Conservation (phyloP, 2,797 vertebrate genomes). For the Simalia tracyae region DNA sequence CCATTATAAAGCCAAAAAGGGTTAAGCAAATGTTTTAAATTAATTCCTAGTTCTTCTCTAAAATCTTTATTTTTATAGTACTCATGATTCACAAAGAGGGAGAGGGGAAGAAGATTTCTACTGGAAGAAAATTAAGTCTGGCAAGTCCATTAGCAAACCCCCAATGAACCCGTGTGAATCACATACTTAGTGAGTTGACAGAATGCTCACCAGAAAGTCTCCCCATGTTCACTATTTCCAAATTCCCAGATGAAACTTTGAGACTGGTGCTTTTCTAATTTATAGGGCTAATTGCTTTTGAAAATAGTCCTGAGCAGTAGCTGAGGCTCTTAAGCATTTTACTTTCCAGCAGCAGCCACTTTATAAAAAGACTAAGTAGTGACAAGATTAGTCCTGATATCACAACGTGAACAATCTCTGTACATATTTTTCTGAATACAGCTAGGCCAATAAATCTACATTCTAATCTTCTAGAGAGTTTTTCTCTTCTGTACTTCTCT, state of each 20-base stretch:
- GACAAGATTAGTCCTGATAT: background rate
- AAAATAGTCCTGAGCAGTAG: slow-evolving; percentile 22
- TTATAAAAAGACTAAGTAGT: slow-evolving; percentile 15
- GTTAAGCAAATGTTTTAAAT: background rate
- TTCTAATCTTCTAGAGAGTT: slow-evolving; percentile 2
- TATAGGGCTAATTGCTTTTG: slow-evolving; percentile 49
- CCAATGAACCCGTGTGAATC: background rate
- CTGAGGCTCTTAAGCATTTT: slow-evolving; percentile 47
- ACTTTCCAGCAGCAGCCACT: slow-evolving; percentile 53
- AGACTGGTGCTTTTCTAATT: slow-evolving; percentile 22
- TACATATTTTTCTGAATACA: background rate
- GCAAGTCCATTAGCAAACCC: background rate
- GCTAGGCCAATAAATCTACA: background rate
- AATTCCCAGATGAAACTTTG: slow-evolving; percentile 26
- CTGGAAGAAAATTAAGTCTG: fast-evolving
- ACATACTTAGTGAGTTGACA: background rate
- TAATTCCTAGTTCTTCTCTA: background rate
- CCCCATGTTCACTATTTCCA: background rate
- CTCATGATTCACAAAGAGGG: background rate
- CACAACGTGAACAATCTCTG: background rate
- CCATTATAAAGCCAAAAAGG: background rate
- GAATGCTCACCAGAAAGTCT: background rate
- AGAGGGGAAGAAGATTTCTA: background rate
- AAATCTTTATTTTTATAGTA: background rate
- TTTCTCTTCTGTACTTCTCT: background rate